Evolutionary conservation across 2,113 vertebrate species (phyloP).

Genomic region (Pollachius pollachius): DNA sequence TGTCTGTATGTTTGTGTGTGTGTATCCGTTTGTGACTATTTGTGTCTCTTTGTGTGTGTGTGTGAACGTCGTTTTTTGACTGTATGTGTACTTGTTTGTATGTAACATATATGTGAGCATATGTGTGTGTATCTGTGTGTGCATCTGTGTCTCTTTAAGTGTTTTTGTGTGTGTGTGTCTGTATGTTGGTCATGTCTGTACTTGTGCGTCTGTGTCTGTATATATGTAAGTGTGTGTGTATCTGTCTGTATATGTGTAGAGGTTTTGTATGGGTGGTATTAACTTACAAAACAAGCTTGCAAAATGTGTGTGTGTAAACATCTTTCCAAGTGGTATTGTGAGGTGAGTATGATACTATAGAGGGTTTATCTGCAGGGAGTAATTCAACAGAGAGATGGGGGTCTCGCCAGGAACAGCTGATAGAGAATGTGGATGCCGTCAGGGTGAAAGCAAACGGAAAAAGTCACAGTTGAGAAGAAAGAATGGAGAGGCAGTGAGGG

Average conservation of each 20-base stretch:
- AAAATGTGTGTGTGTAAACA: too few species aligned
- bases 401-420: conserved; percentile 19
- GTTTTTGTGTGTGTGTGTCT: not conserved
- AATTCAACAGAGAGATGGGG: conserved; percentile 6
- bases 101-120: not conserved
- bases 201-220: not conserved
- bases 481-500: conserved; percentile 60
- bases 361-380: too few species aligned
- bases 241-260: too few species aligned
- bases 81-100: not conserved
- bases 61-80: not conserved
- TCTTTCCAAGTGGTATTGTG: too few species aligned
- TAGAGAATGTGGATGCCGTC: conserved; percentile 15
- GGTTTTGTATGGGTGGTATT: too few species aligned
- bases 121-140: not conserved
- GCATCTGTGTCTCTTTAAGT: not conserved
- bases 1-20: too few species aligned
- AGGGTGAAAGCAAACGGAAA: conserved; percentile 42
- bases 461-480: conserved; percentile 65
- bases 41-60: too few species aligned
- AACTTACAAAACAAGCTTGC: not conserved
- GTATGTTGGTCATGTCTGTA: not conserved
- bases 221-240: too few species aligned
- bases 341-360: too few species aligned
- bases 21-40: too few species aligned